A percentile compares a stretch with the other conserved stretches of the same genome.
phyloP scores from a whole-genome alignment of 1,140 invertebrate species.

The Pseudomyrmex sp. region DNA sequence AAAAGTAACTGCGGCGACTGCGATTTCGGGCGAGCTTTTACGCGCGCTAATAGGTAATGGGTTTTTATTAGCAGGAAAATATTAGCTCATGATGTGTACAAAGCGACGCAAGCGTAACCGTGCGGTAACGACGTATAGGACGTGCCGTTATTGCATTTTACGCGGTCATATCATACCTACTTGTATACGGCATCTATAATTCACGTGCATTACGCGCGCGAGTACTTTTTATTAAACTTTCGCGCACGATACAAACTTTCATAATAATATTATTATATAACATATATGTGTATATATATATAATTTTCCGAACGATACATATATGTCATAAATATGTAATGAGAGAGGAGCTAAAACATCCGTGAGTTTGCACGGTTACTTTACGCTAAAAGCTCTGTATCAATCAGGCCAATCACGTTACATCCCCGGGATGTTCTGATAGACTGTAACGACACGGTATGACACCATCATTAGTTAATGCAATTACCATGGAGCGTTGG shows the following conservation, averaged over 20 bases:
- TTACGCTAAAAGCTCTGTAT: slow-evolving; percentile 17
- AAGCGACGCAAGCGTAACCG: no score
- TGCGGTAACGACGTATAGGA: no score
- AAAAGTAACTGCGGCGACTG: slow-evolving; percentile 13
- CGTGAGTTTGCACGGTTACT: background rate
- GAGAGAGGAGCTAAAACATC: background rate
- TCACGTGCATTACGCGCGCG: background rate
- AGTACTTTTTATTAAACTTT: background rate
- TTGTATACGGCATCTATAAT: background rate
- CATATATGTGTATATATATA: no score
- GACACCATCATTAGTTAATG: slow-evolving; percentile 2
- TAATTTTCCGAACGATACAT: no score
- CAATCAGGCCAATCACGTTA: slow-evolving; percentile 26
- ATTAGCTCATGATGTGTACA: background rate
- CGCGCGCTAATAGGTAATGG: background rate
- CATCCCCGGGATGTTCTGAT: background rate
- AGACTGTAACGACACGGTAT: slow-evolving; percentile 1
- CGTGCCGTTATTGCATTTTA: no score
- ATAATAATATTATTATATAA: no score
- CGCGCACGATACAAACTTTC: background rate
- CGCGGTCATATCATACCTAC: background rate
- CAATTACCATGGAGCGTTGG: background rate
- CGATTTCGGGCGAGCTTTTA: slow-evolving; percentile 6
- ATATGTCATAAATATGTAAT: background rate
- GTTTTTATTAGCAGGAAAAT: slow-evolving; percentile 14